These are phyloP conservation scores for Drosophila mettleri DNA, from an alignment of 2,888 invertebrate genomes.

Conservation along the genomic window DNA sequence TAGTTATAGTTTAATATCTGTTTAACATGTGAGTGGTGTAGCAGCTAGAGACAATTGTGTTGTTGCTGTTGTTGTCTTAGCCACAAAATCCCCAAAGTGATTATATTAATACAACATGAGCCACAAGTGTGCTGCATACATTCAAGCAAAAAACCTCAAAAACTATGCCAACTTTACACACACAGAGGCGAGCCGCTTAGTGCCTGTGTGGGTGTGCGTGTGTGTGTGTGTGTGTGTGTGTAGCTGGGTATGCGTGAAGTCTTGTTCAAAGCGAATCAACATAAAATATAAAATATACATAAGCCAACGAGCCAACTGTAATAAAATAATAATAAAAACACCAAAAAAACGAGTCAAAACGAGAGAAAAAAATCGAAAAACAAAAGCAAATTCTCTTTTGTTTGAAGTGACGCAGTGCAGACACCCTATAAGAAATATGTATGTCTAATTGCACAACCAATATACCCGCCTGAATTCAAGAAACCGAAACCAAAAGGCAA, in stretches of 20 bases:
- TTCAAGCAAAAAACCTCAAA: constrained; percentile 56
- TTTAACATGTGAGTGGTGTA: constrained; percentile 70
- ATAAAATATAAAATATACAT: constrained; percentile 71
- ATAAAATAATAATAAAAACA: constrained; percentile 68
- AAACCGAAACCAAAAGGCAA: not conserved
- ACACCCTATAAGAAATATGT: not conserved
- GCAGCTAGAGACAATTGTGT: constrained; percentile 21
- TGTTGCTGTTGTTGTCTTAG: constrained; percentile 29
- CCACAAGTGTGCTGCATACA: constrained; percentile 75
- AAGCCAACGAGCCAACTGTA: constrained; percentile 57
- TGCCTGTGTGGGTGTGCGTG: constrained; percentile 6
- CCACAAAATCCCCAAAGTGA: constrained; percentile 78
- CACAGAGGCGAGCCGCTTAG: constrained; percentile 28
- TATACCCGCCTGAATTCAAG: not conserved
- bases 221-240: constrained; percentile 10
- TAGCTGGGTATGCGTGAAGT: constrained; percentile 24
- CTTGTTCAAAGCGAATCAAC: constrained; percentile 53
- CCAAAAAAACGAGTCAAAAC: constrained; percentile 13
- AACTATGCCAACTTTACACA: constrained; percentile 53
- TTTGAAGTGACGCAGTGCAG: not conserved
- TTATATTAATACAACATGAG: constrained; percentile 81
- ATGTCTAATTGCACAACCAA: not conserved
- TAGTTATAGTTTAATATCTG: constrained; percentile 76
- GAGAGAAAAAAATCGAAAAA: constrained; percentile 15
- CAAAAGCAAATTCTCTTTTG: not conserved